Conservation (phyloP, 1,140 invertebrate genomes). For the Trinorchestia longiramus region DNA sequence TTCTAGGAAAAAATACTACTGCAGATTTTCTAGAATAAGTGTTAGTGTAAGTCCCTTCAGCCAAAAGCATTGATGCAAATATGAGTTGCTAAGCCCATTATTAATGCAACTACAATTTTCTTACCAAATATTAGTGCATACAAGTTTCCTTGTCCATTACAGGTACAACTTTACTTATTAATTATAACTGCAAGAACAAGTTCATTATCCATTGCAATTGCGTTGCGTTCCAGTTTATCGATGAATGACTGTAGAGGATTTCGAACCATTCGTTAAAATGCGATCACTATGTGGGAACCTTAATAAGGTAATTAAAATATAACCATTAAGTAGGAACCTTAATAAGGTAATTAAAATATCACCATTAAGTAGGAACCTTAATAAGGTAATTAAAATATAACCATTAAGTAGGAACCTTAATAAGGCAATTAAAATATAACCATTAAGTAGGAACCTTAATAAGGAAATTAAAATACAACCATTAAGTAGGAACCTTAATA, state of each 20-base stretch:
- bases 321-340: too few relatives aligned
- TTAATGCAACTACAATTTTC: background rate
- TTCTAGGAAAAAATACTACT: background rate
- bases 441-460: too few relatives aligned
- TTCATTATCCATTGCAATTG: background rate
- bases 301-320: too few relatives aligned
- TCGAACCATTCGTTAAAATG: background rate
- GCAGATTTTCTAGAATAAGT: background rate
- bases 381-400: too few relatives aligned
- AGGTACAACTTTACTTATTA: background rate
- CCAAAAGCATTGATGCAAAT: too few relatives aligned
- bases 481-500: too few relatives aligned
- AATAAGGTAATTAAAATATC: too few relatives aligned
- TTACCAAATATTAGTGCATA: background rate
- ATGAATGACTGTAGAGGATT: background rate
- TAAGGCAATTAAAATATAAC: too few relatives aligned
- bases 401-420: too few relatives aligned
- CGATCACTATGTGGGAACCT: background rate
- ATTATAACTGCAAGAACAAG: background rate
- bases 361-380: too few relatives aligned
- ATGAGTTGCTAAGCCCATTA: background rate
- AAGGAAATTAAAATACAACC: too few relatives aligned
- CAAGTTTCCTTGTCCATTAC: background rate
- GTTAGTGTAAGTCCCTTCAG: too few relatives aligned
- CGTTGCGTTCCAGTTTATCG: background rate